These are phyloP conservation scores for Bovichtus diacanthus DNA, from an alignment of 2,797 vertebrate genomes.

Conservation along the genomic window DNA sequence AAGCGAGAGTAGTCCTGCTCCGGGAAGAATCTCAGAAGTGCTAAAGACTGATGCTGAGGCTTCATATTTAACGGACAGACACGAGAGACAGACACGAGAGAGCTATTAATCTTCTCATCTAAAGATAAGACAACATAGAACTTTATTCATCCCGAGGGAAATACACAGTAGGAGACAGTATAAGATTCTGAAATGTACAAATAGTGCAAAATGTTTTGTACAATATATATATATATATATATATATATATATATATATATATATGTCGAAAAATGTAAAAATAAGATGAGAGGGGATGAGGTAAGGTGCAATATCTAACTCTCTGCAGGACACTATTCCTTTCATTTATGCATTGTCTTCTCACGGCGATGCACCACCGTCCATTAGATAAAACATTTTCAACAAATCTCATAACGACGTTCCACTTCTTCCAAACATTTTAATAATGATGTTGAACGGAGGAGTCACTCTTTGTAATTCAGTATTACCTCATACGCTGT, in stretches of 20 bases:
- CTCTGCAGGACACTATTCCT: background rate
- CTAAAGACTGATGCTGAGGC: background rate
- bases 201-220: no score
- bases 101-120: background rate
- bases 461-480: slow-evolving; percentile 4
- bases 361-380: background rate
- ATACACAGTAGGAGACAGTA: no score
- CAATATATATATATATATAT: no score
- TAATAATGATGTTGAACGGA: background rate
- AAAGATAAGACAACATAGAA: no score
- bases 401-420: slow-evolving; percentile 1
- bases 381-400: background rate
- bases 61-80: background rate
- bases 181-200: no score
- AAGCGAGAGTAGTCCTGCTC: background rate
- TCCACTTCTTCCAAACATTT: slow-evolving; percentile 8
- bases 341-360: background rate
- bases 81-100: background rate
- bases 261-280: no score
- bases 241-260: no score
- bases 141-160: no score
- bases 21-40: slow-evolving; percentile 3
- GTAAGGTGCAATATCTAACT: no score
- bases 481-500: background rate
- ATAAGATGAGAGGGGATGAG: no score